A percentile compares a stretch with the other conserved stretches of the same genome.
phyloP scores from a whole-genome alignment of 2,113 vertebrate genomes.

The Sapayoa aenigma region DNA sequence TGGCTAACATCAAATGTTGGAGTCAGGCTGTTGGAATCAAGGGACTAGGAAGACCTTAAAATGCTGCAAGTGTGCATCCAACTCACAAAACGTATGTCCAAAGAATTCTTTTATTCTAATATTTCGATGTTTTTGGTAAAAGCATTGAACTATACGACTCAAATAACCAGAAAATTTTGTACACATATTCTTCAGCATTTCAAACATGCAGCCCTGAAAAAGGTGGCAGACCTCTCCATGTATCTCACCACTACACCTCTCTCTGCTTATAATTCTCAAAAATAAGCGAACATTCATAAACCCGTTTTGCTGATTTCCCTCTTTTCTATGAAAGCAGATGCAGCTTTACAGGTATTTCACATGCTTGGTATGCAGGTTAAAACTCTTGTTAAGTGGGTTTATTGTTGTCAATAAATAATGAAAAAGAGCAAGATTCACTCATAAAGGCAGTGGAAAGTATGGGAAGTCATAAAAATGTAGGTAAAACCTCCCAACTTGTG shows the following conservation, averaged over 20 bases:
- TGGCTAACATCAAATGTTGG: not conserved
- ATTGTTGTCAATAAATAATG: not conserved
- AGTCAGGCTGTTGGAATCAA: not conserved
- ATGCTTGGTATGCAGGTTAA: not conserved
- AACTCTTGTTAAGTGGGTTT: not conserved
- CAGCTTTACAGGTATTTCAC: not conserved
- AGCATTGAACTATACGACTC: not conserved
- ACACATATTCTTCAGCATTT: not conserved
- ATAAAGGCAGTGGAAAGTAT: not conserved
- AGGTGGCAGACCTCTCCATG: not conserved
- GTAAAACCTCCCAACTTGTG: not conserved
- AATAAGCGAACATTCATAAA: not conserved
- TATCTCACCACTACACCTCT: not conserved
- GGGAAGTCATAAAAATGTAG: not conserved
- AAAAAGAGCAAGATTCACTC: not conserved
- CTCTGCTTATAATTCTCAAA: not conserved
- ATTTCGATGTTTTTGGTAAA: not conserved
- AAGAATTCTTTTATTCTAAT: not conserved
- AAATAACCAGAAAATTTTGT: not conserved
- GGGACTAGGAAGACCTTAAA: not conserved
- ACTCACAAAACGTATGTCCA: not conserved
- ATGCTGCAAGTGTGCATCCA: not conserved
- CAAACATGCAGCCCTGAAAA: not conserved
- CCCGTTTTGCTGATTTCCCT: not conserved
- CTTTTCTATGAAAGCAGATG: not conserved